Base-by-base conservation (phyloP, 2,888 invertebrate genomes). In the Trachelus troglodyta region DNA sequence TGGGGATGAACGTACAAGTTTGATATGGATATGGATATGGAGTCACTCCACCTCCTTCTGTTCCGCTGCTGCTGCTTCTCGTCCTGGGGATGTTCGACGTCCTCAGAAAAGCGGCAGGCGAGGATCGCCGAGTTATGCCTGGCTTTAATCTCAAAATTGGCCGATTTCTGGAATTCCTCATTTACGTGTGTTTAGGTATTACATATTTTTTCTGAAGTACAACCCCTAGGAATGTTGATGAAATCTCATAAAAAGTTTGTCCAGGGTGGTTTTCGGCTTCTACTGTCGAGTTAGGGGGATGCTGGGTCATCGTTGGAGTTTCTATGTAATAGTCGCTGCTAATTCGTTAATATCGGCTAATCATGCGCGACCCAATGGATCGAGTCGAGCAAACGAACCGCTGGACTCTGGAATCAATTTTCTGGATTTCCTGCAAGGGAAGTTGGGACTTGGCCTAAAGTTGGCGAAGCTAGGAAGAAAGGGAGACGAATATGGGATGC, bases 271-370 rank as follows among this genome's bases (percentile, higher is more conserved):
- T 75, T 69, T 31, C 56, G 23, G 23, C 23, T 56, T 23, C 9
- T 23, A 9, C 2, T 3, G 23, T 23, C 40, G 2, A 56, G 56
- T 9, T 9, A 23, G 23, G 56, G 37, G 56, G 23, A 56, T 56
- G 56, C 56, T 23, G 23, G 56, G 23, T 23, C 9, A 23, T 23
- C 23, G 23, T 23, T 9, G 9, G 23, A 56, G 56, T n/a, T 76
- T 40, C 73, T 68, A 77, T 69, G 75, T 31, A 40, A 77, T 23
- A 34, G 34, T 77, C 73, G 79, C 81, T 82, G 84, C 87, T 85
- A 85, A 85, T 88, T 88, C 85, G 87, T 88, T 86, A 87, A 85
- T 88, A 87, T 86, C 86, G 85, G 85, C 83, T 87, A 86, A 88
- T 88, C 87, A 87, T 86, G 84, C 86, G 82, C 82, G 81, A 83